phyloP scores from a whole-genome alignment of 2,113 vertebrate genomes.

The Aldabrachelys gigantea region DNA sequence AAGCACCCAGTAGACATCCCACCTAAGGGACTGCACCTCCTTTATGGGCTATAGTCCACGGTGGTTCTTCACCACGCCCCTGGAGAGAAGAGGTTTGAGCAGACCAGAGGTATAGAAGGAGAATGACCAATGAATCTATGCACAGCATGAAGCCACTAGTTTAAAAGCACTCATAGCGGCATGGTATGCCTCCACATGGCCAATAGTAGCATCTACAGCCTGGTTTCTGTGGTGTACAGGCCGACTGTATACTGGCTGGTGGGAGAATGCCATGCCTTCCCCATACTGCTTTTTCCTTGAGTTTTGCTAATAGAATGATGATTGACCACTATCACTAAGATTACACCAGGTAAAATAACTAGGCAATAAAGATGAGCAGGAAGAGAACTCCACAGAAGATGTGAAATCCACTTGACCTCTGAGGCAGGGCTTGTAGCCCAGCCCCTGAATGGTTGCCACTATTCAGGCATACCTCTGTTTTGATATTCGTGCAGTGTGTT shows the following conservation, averaged over 20 bases:
- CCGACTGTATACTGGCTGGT: background rate
- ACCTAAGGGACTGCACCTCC: background rate
- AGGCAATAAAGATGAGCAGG: background rate
- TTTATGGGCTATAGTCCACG: rapidly evolving
- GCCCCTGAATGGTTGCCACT: no score
- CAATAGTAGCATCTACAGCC: background rate
- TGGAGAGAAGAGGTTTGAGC: rapidly evolving
- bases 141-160: background rate
- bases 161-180: background rate
- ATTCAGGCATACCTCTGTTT: no score
- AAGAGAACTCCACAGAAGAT: background rate
- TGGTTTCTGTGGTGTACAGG: background rate
- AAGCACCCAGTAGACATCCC: background rate
- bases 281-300: no score
- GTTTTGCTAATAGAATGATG: no score
- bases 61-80: background rate
- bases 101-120: background rate
- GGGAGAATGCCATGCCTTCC: background rate
- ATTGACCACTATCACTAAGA: no score
- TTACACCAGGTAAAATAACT: background rate
- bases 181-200: background rate
- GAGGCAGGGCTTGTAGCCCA: background rate
- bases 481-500: background rate
- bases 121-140: background rate
- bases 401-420: background rate